Base-by-base conservation (phyloP, 1,140 invertebrate species). In the Bombus cullumanus region DNA sequence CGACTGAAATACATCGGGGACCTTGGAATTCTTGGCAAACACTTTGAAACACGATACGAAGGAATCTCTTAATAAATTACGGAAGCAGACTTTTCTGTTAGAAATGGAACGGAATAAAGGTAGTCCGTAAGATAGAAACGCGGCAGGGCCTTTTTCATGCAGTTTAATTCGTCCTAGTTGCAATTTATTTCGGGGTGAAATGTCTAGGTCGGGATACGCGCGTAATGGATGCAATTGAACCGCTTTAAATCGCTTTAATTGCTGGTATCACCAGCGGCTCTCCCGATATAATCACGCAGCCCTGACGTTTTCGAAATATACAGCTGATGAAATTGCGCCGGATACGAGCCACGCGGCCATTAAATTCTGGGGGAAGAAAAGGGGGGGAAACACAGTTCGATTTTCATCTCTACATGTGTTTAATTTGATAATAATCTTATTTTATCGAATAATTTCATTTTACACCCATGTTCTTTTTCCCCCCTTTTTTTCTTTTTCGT, bases 241-340 rank as follows among this genome's bases (percentile, higher is more conserved):
- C 88, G 82, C 79, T 91, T 86, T 89, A 88, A 91, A 90, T 91
- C 90, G 89, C 81, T 91, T 88, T 89, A 89, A 91, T 90, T 90
- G 89, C 86, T 89, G 69, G 74, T 89, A 86, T 86, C 81, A 80
- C 85, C 69, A 72, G 43, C 85, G 62, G 13, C 41, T 43, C 28
- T 68, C 31, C n/a, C 47, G 85, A 90, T 84, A 84, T 86, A 89
- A 86, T 68, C 79, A 18, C 15, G 43, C 41, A 43, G 15, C 41
- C 64, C 41, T 59, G 66, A 77, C 59, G 64, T 28, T 37, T 64
- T 9, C 39, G 31, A 12, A 53, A 86, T 78, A 64, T 79, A 82
- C 43, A 53, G 71, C 53, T 47, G 37, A 41, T n/a, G 37, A 79
- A 88, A 88, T 83, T 88, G 83, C 79, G 43, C 66, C 5, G 9